Evolutionary conservation across 1,140 invertebrate species (phyloP).

Genomic region (Lerema accius): DNA sequence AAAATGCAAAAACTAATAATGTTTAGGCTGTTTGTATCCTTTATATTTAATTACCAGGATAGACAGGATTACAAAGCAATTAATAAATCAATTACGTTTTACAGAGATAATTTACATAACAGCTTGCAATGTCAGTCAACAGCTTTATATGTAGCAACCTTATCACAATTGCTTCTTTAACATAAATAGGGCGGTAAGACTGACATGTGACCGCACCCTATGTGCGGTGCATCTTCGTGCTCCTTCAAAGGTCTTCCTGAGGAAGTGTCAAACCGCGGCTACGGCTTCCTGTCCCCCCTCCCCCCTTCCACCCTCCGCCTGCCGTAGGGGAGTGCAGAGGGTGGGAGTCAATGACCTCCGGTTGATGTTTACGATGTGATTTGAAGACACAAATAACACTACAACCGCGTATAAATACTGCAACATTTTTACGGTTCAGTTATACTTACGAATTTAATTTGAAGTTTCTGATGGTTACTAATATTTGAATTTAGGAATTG

Average conservation of each 20-base stretch:
- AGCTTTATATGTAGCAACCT: too few species aligned
- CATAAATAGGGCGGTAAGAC: constrained; percentile 13
- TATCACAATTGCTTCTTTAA: not conserved
- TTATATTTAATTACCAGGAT: too few species aligned
- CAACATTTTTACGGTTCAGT: not conserved
- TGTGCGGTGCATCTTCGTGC: constrained; percentile 53
- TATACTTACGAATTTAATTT: too few species aligned
- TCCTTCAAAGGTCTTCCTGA: constrained; percentile 79
- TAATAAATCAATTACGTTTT: too few species aligned
- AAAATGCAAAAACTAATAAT: too few species aligned
- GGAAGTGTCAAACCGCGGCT: constrained; percentile 79
- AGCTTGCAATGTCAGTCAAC: too few species aligned
- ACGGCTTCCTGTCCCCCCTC: constrained; percentile 61
- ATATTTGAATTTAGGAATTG: too few species aligned
- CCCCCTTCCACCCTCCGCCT: constrained; percentile 41
- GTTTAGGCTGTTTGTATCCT: too few species aligned
- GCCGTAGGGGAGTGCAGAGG: constrained; percentile 46
- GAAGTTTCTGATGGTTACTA: too few species aligned
- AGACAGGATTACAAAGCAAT: too few species aligned
- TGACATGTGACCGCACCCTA: constrained; percentile 16
- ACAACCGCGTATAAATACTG: constrained; percentile 4
- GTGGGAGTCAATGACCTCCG: constrained; percentile 64
- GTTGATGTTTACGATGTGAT: constrained; percentile 67
- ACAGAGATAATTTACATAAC: too few species aligned
- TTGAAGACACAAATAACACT: constrained; percentile 68